These are phyloP conservation scores for Darevskia mixta DNA, from an alignment of 2,797 vertebrate species.

Conservation along the genomic window DNA sequence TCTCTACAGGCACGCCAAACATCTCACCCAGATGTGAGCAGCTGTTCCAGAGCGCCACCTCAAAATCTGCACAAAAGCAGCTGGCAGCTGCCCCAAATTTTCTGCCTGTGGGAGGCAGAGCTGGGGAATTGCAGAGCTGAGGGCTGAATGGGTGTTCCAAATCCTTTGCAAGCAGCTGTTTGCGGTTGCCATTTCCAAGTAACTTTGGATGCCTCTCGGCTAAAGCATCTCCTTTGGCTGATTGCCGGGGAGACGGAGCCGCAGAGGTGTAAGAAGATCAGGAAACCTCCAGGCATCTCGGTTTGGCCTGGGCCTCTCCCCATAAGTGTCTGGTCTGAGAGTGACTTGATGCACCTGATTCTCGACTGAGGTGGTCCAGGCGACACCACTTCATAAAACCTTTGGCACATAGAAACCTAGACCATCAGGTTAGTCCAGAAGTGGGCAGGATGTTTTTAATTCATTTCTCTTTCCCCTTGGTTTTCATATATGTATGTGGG, in stretches of 20 bases:
- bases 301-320: background rate
- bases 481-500: no score
- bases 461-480: no score
- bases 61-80: background rate
- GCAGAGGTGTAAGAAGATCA: slow-evolving; percentile 3
- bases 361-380: background rate
- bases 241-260: background rate
- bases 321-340: background rate
- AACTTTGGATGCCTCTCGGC: background rate
- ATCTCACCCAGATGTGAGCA: slow-evolving; percentile 49
- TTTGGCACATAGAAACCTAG: no score
- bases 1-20: background rate
- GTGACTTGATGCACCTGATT: background rate
- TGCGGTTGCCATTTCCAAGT: background rate
- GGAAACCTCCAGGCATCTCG: no score
- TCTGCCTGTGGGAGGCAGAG: slow-evolving; percentile 21
- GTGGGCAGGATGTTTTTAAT: no score
- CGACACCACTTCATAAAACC: background rate
- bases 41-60: slow-evolving; percentile 43
- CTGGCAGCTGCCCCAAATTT: slow-evolving; percentile 32
- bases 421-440: no score
- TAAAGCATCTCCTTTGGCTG: background rate
- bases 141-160: slow-evolving; percentile 26
- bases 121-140: slow-evolving; percentile 21
- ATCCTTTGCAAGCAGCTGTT: slow-evolving; percentile 48